A percentile compares a stretch with the other conserved stretches of the same genome.
Conservation (phyloP, 2,888 invertebrate genomes). For the Epinotia brunnichana region DNA sequence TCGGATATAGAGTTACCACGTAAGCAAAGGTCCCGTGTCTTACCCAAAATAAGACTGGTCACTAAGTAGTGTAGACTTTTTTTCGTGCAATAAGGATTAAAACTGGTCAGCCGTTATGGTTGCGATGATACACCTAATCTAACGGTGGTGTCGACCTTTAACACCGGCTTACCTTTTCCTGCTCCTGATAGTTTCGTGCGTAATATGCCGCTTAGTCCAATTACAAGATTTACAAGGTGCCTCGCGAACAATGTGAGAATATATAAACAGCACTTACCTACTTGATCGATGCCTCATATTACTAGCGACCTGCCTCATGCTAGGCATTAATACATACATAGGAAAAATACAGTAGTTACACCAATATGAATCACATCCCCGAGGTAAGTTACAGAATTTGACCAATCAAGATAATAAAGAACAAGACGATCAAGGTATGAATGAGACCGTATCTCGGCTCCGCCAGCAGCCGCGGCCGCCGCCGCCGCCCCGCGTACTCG, state of each 20-base stretch:
- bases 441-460: too few relatives aligned
- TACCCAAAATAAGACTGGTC: slow-evolving; percentile 3
- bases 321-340: too few relatives aligned
- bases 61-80: background rate
- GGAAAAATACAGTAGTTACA: too few relatives aligned
- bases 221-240: slow-evolving; percentile 4
- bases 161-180: slow-evolving; percentile 1
- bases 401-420: too few relatives aligned
- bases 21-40: slow-evolving; percentile 50
- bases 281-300: too few relatives aligned
- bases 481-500: too few relatives aligned
- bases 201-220: background rate
- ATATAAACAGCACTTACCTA: background rate
- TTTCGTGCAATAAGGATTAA: background rate
- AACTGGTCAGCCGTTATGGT: background rate
- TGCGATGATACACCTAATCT: background rate
- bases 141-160: slow-evolving; percentile 27
- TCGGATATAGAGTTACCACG: slow-evolving; percentile 69
- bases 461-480: too few relatives aligned
- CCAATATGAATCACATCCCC: too few relatives aligned
- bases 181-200: background rate
- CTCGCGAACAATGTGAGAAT: background rate
- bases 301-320: too few relatives aligned
- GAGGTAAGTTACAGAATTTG: too few relatives aligned
- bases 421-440: too few relatives aligned